Conservation (phyloP, 2,113 vertebrate species). For the Leptobrachium ailaonicum region DNA sequence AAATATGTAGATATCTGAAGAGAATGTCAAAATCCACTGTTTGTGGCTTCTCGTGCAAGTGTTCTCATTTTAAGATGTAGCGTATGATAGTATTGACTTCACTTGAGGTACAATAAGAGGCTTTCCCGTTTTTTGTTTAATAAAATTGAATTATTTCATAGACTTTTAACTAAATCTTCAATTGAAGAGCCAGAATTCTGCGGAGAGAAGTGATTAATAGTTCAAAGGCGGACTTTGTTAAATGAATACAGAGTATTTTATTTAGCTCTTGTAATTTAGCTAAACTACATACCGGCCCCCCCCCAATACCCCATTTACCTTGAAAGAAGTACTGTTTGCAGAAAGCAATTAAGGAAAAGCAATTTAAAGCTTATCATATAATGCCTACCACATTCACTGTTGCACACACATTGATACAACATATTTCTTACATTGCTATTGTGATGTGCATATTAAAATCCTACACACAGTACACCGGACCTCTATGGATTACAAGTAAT, state of each 20-base stretch:
- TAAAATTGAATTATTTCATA: background rate
- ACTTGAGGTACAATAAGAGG: background rate
- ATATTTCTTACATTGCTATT: background rate
- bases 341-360: conserved; percentile 1
- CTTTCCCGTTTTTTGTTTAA: background rate
- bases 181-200: background rate
- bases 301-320: background rate
- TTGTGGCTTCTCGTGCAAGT: too few species aligned
- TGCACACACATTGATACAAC: background rate
- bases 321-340: background rate
- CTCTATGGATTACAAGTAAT: too few species aligned
- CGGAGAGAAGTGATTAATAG: conserved; percentile 11
- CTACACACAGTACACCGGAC: too few species aligned
- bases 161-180: conserved; percentile 6
- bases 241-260: background rate
- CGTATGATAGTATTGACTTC: too few species aligned
- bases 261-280: conserved; percentile 7
- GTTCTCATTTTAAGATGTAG: too few species aligned
- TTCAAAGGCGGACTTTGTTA: background rate
- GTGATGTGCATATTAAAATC: too few species aligned
- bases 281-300: background rate
- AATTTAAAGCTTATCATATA: conserved; percentile 11
- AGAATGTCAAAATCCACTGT: too few species aligned
- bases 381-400: background rate
- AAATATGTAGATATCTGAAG: too few species aligned